These are phyloP conservation scores for Brachypalpus laphriformis DNA, from an alignment of 2,888 invertebrate species.

Conservation along the genomic window DNA sequence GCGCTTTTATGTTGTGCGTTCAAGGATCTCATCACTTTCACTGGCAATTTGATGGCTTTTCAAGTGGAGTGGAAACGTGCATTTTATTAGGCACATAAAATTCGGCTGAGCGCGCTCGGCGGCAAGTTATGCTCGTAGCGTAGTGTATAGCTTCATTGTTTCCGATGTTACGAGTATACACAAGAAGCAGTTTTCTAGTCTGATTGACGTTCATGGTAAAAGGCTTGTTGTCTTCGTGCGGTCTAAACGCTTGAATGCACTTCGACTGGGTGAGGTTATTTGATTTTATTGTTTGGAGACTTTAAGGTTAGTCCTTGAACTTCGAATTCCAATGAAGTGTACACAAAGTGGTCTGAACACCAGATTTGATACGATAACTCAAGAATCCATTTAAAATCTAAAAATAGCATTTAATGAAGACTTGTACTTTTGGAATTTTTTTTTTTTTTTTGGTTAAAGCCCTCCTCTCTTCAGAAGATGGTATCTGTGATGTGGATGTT, in stretches of 20 bases:
- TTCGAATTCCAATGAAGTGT: neutral
- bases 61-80: conserved; percentile 66
- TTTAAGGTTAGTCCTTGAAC: conserved; percentile 22
- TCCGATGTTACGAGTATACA: neutral
- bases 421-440: neutral
- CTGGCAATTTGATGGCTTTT: conserved; percentile 67
- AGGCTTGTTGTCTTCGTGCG: conserved; percentile 19
- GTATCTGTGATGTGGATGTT: too few species aligned
- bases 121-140: neutral
- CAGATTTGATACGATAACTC: conserved; percentile 9
- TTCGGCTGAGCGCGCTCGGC: conserved; percentile 30
- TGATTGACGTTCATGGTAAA: conserved; percentile 22
- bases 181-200: conserved; percentile 29
- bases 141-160: conserved; percentile 34
- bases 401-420: neutral
- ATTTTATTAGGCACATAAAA: conserved; percentile 71
- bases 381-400: neutral
- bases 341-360: neutral
- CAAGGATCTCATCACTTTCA: conserved; percentile 60
- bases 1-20: conserved; percentile 46
- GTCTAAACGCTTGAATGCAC: conserved; percentile 21
- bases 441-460: neutral
- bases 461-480: too few species aligned
- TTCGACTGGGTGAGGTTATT: neutral
- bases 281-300: neutral